Conservation (phyloP, 2,113 vertebrate species). For the Microtus pennsylvanicus region DNA sequence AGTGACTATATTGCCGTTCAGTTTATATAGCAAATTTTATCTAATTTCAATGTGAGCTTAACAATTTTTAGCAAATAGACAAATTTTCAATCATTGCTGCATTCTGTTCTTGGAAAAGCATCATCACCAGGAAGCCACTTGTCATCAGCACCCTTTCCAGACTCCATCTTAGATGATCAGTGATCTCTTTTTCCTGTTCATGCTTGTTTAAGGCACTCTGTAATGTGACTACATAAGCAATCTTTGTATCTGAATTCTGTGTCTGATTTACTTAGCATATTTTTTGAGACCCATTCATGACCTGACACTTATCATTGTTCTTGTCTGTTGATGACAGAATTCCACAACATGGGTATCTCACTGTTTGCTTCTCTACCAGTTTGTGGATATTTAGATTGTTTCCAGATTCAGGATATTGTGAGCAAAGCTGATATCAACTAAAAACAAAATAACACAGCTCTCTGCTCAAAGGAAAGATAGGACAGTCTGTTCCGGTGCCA, state of each 20-base stretch:
- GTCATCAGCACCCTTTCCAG: not conserved
- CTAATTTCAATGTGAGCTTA: not conserved
- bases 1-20: not conserved
- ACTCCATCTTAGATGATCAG: not conserved
- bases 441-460: not conserved
- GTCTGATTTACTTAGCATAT: not conserved
- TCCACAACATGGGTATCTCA: not conserved
- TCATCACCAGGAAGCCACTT: not conserved
- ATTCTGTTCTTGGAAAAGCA: not conserved
- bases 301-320: not conserved
- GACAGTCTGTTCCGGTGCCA: not conserved
- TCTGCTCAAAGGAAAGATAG: not conserved
- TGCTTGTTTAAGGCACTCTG: not conserved
- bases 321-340: not conserved
- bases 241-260: constrained; percentile 3
- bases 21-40: not conserved
- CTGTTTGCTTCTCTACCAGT: not conserved
- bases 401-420: not conserved
- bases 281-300: not conserved
- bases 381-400: not conserved
- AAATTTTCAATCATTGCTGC: not conserved
- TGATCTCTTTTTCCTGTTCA: not conserved
- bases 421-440: not conserved
- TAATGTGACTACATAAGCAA: not conserved
- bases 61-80: not conserved